Percentiles rank a stretch among this genome's conserved stretches.
Conservation (phyloP, 1,140 invertebrate genomes). For the Coptotermes formosanus region DNA sequence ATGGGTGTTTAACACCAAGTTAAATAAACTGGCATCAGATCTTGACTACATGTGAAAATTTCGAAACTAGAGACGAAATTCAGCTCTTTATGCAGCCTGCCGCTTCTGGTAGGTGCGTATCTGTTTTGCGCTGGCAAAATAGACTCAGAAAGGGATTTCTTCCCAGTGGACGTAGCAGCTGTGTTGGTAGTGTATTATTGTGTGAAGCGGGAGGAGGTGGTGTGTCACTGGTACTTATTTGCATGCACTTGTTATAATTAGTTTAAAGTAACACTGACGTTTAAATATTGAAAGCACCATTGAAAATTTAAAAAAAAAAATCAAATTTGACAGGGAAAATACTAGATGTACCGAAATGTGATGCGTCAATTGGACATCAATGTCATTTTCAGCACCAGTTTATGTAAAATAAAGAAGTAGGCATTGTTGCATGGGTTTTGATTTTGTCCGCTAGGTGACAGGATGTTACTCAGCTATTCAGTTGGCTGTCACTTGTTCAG, state of each 20-base stretch:
- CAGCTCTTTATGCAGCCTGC: too few relatives aligned
- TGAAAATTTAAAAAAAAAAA: neutral
- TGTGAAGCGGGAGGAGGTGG: too few relatives aligned
- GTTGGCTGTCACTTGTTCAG: neutral
- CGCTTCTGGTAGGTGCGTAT: too few relatives aligned
- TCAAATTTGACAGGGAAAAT: neutral
- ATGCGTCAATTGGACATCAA: neutral
- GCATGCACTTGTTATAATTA: slow-evolving; percentile 7
- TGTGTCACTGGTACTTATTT: neutral
- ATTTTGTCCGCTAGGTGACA: slow-evolving; percentile 15
- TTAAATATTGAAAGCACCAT: neutral
- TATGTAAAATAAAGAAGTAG: slow-evolving; percentile 12
- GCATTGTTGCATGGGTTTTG: slow-evolving; percentile 6
- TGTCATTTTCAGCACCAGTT: slow-evolving; percentile 18
- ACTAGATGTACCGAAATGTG: neutral
- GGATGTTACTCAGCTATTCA: neutral
- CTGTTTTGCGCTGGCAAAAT: too few relatives aligned
- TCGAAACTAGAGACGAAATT: too few relatives aligned
- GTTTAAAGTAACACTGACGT: slow-evolving; percentile 9
- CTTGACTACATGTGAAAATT: too few relatives aligned
- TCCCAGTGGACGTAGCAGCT: too few relatives aligned
- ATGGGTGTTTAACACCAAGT: too few relatives aligned
- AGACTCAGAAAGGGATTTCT: too few relatives aligned
- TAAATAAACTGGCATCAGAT: too few relatives aligned
- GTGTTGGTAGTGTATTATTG: too few relatives aligned